These are phyloP conservation scores for Plectropomus leopardus DNA, from an alignment of 2,113 vertebrate genomes.

Conservation along the genomic window DNA sequence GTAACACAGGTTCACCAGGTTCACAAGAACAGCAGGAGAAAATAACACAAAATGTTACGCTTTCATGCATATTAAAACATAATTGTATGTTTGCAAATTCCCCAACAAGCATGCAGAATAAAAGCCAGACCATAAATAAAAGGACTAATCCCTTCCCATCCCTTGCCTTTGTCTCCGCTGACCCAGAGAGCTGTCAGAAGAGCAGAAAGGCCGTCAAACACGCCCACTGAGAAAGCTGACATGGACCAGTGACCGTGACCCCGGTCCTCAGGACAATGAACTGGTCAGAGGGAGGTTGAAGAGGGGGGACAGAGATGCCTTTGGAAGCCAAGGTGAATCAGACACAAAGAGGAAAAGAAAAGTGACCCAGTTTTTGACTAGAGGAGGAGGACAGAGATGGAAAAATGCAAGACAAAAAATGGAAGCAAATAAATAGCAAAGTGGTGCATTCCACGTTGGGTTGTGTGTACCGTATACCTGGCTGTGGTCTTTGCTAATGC, in stretches of 20 bases:
- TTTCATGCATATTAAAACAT: constrained; percentile 53
- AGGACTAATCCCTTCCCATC: constrained; percentile 70
- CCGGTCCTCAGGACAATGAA: constrained; percentile 63
- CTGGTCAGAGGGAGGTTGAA: constrained; percentile 36
- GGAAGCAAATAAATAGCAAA: background rate
- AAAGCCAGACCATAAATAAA: constrained; percentile 55
- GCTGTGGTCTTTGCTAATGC: constrained; percentile 21
- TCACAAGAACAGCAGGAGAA: constrained; percentile 32
- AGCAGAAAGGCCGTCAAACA: constrained; percentile 78
- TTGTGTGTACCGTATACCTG: background rate
- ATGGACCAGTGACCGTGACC: constrained; percentile 75
- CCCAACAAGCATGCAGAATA: constrained; percentile 40
- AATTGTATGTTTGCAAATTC: constrained; percentile 60
- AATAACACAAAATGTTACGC: background rate
- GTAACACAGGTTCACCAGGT: constrained; percentile 31
- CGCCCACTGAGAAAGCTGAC: constrained; percentile 71
- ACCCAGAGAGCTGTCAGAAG: constrained; percentile 73
- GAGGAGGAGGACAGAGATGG: background rate
- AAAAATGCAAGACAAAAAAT: background rate
- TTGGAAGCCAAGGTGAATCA: constrained; percentile 52
- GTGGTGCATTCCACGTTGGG: background rate
- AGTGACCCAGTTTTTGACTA: constrained; percentile 35
- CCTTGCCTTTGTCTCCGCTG: constrained; percentile 64
- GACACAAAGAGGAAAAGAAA: constrained; percentile 41
- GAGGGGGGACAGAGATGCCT: constrained; percentile 20